phyloP scores from a whole-genome alignment of 2,113 vertebrate genomes.

The Microtus montanus region DNA sequence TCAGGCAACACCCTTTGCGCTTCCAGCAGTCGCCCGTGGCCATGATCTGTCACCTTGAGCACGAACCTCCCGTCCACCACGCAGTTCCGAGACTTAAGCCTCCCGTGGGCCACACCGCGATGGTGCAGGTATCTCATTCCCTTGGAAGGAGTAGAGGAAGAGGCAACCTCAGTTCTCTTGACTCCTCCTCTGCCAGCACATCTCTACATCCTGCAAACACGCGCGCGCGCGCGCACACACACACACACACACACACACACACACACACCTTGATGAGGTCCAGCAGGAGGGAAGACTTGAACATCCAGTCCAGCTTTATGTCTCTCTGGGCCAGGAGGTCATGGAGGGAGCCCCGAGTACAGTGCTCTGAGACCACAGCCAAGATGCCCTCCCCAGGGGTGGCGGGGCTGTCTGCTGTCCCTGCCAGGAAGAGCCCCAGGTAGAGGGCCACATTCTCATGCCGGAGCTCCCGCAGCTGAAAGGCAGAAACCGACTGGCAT shows the following conservation, averaged over 20 bases:
- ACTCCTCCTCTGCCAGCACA: background rate
- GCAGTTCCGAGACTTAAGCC: conserved; percentile 96
- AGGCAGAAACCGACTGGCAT: background rate
- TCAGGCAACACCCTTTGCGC: conserved; percentile 81
- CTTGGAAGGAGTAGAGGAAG: conserved; percentile 59
- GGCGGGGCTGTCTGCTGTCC: background rate
- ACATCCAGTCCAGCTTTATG: conserved; percentile 98
- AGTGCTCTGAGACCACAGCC: conserved; percentile 93
- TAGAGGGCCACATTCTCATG: conserved; percentile 95
- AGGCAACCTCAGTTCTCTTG: background rate
- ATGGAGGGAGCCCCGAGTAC: conserved; percentile 92
- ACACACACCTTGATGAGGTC: conserved; percentile 92
- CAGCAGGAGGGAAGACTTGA: conserved; percentile 95
- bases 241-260: too few relatives aligned
- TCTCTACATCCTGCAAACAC: accelerated
- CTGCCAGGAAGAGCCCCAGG: conserved; percentile 92
- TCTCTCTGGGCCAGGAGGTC: conserved; percentile 92
- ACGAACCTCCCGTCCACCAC: conserved; percentile 96
- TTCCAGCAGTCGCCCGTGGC: conserved; percentile 88
- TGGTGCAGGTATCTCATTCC: conserved; percentile 94
- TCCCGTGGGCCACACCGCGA: conserved; percentile 89
- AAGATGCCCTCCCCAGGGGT: conserved; percentile 84
- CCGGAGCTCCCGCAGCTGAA: conserved; percentile 92
- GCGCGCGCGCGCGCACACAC: accelerated
- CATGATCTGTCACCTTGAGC: conserved; percentile 95